phyloP scores from a whole-genome alignment of 2,888 invertebrate species.

The Anticlea derivata region DNA sequence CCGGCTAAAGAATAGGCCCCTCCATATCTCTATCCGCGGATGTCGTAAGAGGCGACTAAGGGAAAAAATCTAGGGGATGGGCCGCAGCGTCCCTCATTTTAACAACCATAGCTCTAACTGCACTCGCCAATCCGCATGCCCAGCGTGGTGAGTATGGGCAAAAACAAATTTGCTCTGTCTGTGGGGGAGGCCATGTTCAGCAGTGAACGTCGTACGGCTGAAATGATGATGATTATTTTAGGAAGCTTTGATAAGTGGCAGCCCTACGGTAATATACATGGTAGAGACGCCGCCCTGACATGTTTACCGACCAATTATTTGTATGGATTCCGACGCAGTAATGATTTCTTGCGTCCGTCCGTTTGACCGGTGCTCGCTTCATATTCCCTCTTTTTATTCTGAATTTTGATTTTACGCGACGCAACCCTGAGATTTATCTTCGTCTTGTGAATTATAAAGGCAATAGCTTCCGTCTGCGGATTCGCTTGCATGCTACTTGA shows the following conservation, averaged over 20 bases:
- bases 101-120: too few species aligned
- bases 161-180: too few species aligned
- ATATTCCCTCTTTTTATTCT: conserved; percentile 65
- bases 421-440: conserved; percentile 61
- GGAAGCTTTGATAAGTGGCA: conserved; percentile 38
- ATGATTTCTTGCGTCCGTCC: conserved; percentile 79
- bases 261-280: conserved; percentile 79
- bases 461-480: neutral
- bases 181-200: too few species aligned
- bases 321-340: conserved; percentile 82
- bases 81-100: too few species aligned
- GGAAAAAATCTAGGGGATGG: too few species aligned
- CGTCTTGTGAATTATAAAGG: conserved; percentile 34
- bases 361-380: conserved; percentile 52
- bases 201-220: too few species aligned
- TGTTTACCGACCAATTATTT: conserved; percentile 85
- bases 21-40: too few species aligned
- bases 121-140: too few species aligned
- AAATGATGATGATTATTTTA: too few species aligned
- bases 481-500: neutral
- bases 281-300: conserved; percentile 82
- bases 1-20: too few species aligned
- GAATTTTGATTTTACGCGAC: conserved; percentile 65
- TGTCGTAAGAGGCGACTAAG: too few species aligned
- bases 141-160: too few species aligned